Percentiles rank a stretch among this genome's conserved stretches.
phyloP scores from a whole-genome alignment of 2,888 invertebrate species.

The Orchesella flavescens region DNA sequence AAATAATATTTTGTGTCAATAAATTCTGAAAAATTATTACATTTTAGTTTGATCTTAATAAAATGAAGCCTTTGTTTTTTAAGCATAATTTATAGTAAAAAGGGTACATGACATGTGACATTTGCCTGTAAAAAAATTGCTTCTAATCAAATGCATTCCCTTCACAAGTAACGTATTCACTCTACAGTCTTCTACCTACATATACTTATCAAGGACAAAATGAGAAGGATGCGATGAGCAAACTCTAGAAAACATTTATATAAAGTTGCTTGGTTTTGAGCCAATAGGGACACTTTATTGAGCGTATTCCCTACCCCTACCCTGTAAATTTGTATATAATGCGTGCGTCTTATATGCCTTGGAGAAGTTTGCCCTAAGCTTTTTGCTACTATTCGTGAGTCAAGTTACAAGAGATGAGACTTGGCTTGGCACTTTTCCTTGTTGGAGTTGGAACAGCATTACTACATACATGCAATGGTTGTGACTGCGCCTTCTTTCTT shows the following conservation, averaged over 20 bases:
- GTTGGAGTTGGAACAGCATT: background rate
- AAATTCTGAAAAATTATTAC: too few relatives aligned
- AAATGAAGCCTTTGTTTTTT: too few relatives aligned
- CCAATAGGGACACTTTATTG: constrained; percentile 49
- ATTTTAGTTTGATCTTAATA: too few relatives aligned
- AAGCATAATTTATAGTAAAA: too few relatives aligned
- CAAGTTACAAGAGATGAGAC: background rate
- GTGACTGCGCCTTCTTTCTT: constrained; percentile 26
- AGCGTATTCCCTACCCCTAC: constrained; percentile 25
- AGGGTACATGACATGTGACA: too few relatives aligned
- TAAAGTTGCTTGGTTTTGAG: background rate
- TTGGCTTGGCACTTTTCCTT: background rate
- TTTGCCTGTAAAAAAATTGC: too few relatives aligned
- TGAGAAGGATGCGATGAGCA: too few relatives aligned
- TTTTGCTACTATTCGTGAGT: background rate
- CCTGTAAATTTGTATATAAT: background rate
- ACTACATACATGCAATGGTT: background rate
- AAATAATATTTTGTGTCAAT: too few relatives aligned
- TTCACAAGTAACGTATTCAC: too few relatives aligned
- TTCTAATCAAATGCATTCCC: too few relatives aligned
- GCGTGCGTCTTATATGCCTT: too few relatives aligned
- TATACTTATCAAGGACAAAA: background rate
- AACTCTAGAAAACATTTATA: too few relatives aligned
- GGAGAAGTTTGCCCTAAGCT: constrained; percentile 9
- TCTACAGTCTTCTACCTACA: background rate